Evolutionary conservation across 35 echinoderm and acorn worm genomes (phyloP), one percentile per base, ranked within the genome.

Genomic region (Holothuria glaberrima): DNA sequence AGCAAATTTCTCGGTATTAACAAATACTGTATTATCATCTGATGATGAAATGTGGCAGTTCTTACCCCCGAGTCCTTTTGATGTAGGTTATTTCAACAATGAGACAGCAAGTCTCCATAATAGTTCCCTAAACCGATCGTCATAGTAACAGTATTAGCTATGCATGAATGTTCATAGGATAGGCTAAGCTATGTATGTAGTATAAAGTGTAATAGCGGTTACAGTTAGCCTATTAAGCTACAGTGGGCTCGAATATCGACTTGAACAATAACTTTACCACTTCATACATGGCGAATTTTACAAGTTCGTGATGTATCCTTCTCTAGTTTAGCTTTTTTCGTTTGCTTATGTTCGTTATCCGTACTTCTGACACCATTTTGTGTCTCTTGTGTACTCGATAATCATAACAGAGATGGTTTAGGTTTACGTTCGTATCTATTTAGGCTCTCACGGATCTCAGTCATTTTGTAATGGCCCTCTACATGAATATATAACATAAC

Each of bases 241-340:
- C n/a, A n/a, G n/a, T 22, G 7, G 21, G 63, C 22, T 66, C 28
- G 21, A 29, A 29, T 25, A 65, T 65, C 61, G 61, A 65, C 61
- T 4, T 65, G 61, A 22, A 66, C 63, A 66, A 66, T 22, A 9
- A 66, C 12, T 66, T 66, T 17, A 66, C 63, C 63, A 16, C 63
- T 66, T 66, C 12, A 66, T 66, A 66, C 63, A 66, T 21, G 63
- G 63, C 63, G n/a, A n/a, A n/a, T n/a, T n/a, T n/a, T n/a, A n/a
- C n/a, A n/a, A n/a, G n/a, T n/a, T n/a, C n/a, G n/a, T 66, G 61
- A 65, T 6, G 27, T n/a, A 65, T 65, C 61, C 5, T 65, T 65
- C 61, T 65, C 17, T 17, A 65, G 4, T 65, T 65, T 65, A 65
- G 61, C 4, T 21, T 65, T 28, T 65, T 28, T 65, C 17, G 61